Evolutionary conservation across 1,140 invertebrate species (phyloP).

Genomic region (Diachasma alloeum): DNA sequence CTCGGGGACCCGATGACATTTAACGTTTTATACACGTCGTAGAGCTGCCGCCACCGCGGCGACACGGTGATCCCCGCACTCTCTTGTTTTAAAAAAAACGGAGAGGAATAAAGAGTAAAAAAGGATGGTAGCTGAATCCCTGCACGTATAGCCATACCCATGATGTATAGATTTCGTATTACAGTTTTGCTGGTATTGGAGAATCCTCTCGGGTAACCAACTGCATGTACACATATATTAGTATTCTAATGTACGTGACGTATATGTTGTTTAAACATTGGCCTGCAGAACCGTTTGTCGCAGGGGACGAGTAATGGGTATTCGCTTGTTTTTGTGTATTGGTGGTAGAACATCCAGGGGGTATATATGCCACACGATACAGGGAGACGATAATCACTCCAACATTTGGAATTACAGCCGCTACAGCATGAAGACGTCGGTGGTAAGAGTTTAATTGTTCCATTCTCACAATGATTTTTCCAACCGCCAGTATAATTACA

Average conservation of each 20-base stretch:
- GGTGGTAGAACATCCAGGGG: slow-evolving; percentile 20
- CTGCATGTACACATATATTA: slow-evolving; percentile 10
- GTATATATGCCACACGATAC: slow-evolving; percentile 31
- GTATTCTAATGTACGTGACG: background rate
- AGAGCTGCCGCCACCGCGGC: slow-evolving; percentile 10
- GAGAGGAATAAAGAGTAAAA: background rate
- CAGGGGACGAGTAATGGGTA: background rate
- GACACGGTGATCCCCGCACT: slow-evolving; percentile 29
- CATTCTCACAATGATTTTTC: background rate
- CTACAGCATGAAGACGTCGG: slow-evolving; percentile 32
- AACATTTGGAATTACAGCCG: slow-evolving; percentile 31
- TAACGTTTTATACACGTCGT: slow-evolving; percentile 24
- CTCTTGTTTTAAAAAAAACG: background rate
- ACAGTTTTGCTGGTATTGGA: background rate
- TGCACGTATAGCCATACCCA: background rate
- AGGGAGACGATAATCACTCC: slow-evolving; percentile 29
- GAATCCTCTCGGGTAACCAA: background rate
- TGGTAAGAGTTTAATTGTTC: slow-evolving; percentile 26
- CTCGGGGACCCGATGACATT: slow-evolving; percentile 34
- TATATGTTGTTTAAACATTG: slow-evolving; percentile 27
- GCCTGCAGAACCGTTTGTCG: background rate
- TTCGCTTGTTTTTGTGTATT: slow-evolving; percentile 11
- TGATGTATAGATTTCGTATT: background rate
- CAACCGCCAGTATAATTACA: no score
- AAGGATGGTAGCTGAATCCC: background rate